Conservation (phyloP, 2,888 invertebrate species). For the Pocota personata region DNA sequence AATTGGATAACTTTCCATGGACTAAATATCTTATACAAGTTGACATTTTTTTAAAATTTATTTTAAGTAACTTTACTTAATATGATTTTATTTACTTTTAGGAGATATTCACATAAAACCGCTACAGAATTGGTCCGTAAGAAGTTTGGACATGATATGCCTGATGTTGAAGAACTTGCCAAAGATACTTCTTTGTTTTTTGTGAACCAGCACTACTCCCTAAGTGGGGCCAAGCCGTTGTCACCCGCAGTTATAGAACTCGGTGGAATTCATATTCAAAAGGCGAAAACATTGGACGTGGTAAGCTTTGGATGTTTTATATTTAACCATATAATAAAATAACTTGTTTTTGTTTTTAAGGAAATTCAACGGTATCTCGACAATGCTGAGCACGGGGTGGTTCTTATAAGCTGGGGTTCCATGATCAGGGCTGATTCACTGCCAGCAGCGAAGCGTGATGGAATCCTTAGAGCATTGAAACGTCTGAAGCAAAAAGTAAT, state of each 20-base stretch:
- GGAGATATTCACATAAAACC: constrained; percentile 64
- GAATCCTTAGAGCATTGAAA: constrained; percentile 85
- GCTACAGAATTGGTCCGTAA: constrained; percentile 80
- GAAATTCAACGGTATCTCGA: constrained; percentile 86
- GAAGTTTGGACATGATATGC: constrained; percentile 80
- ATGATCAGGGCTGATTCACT: constrained; percentile 86
- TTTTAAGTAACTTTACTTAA: not conserved
- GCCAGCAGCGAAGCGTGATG: constrained; percentile 84
- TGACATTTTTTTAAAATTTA: not conserved
- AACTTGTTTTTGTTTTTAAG: constrained; percentile 74
- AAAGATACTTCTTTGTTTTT: constrained; percentile 82
- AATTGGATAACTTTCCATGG: constrained; percentile 82
- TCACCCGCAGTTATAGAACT: constrained; percentile 84
- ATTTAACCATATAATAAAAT: not conserved
- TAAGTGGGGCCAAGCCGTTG: constrained; percentile 83
- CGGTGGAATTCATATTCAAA: constrained; percentile 84
- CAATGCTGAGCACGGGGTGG: constrained; percentile 85
- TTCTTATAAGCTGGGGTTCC: constrained; percentile 89
- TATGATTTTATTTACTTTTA: constrained; percentile 7
- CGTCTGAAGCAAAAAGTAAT: constrained; percentile 86
- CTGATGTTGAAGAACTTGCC: constrained; percentile 83
- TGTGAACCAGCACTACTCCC: constrained; percentile 84
- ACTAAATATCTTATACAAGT: constrained; percentile 79
- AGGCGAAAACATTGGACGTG: constrained; percentile 78
- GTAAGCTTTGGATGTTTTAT: constrained; percentile 65